Base-by-base conservation (phyloP, 2,797 vertebrate genomes). In the Rhabdomys pumilio region DNA sequence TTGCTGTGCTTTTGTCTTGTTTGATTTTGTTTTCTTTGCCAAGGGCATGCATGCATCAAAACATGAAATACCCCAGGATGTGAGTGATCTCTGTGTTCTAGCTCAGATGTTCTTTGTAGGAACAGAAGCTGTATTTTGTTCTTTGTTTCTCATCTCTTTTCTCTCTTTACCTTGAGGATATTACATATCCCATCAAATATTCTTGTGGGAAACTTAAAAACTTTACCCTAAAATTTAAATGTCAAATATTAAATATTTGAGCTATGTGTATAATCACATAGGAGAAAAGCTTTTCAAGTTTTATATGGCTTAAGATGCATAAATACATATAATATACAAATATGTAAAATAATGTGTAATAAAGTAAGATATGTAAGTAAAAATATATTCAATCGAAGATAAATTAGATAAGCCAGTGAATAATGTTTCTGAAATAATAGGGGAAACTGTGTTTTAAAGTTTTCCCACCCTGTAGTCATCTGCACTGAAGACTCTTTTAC, bases 181-280 rank as follows among this genome's bases (percentile, higher is more conserved):
- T 41, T 83, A 47, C 24, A 34, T 85, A 85, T 50, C 22, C 4
- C 19, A 79, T 80, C 69, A 93, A 86, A 72, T 87, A 44, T 44
- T 93, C 80, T 95, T 97, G 72, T 85, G 63, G 9, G 6, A 93
- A 94, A 77, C 14, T 29, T 38, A 93, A 90, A 90, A 86, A 47
- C 76, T 59, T 59, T 75, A 81, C 12, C 75, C 17, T 73, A 81
- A 96, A 95, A 90, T 92, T 3, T 61, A 20, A 1, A 87, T 88
- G 76, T 6, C 34, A 80, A 88, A 41, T 96, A 90, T 89, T 96
- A 63, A 94, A 57, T 77, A 59, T 85, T 88, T 82, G 29, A 97
- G 6, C 5, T 90, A 91, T 73, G 1, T 22, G 15, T 55, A 24
- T 31, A 79, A 67, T 67, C 29, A 90, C 24, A 3, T 63, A 75